A percentile compares a stretch with the other conserved stretches of the same genome.
These are phyloP conservation scores for Ditula angustiorana DNA, from an alignment of 2,888 invertebrate genomes.

Conservation along the genomic window DNA sequence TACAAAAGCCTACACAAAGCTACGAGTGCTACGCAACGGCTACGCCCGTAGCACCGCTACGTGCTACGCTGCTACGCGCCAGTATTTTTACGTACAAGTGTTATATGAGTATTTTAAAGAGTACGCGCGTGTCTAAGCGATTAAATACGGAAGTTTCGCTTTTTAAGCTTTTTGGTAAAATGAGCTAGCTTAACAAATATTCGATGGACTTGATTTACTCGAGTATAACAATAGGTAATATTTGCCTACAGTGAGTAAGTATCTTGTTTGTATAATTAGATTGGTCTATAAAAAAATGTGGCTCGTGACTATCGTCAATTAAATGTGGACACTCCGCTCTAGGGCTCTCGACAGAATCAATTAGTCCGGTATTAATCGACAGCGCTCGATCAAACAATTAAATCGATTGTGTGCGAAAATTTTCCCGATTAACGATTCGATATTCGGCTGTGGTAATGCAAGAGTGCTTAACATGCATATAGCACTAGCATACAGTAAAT, in stretches of 20 bases:
- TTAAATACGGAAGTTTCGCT: too few relatives aligned
- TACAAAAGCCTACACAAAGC: background rate
- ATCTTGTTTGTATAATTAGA: too few relatives aligned
- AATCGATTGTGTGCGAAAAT: slow-evolving; percentile 28
- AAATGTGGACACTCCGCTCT: background rate
- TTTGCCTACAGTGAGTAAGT: too few relatives aligned
- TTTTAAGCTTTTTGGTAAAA: too few relatives aligned
- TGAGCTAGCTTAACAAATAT: too few relatives aligned
- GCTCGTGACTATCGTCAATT: background rate
- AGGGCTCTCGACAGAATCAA: slow-evolving; percentile 15
- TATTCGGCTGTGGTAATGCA: background rate
- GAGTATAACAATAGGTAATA: too few relatives aligned
- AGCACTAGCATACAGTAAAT: too few relatives aligned
- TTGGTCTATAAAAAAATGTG: background rate
- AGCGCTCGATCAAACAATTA: slow-evolving; percentile 26
- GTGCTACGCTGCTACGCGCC: slow-evolving; percentile 11
- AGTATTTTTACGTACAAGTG: background rate
- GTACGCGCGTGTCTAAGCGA: too few relatives aligned
- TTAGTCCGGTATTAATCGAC: slow-evolving; percentile 22
- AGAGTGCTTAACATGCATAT: too few relatives aligned
- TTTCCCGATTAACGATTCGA: slow-evolving; percentile 27
- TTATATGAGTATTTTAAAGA: background rate
- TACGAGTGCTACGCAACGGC: slow-evolving; percentile 20
- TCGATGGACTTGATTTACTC: too few relatives aligned
- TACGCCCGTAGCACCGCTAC: slow-evolving; percentile 28